A percentile compares a stretch with the other conserved stretches of the same genome.
Conservation (phyloP, 2,113 vertebrate species). For the Petroica traversi region DNA sequence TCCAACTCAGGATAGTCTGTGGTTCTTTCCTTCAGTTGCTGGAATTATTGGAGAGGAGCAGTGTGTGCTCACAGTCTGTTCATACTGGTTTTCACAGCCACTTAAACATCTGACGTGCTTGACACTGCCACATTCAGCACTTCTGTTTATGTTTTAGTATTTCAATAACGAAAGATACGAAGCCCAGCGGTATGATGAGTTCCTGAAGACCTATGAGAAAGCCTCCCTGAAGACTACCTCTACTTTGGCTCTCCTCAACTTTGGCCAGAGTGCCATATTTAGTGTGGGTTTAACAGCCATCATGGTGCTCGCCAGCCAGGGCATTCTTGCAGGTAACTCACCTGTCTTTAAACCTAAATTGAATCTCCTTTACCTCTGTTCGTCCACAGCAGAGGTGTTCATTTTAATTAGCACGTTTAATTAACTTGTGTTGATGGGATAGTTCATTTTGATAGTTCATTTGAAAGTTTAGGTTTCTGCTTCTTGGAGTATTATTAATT, state of each 20-base stretch:
- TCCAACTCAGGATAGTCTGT: background rate
- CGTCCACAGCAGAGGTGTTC: background rate
- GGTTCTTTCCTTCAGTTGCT: background rate
- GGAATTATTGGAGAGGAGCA: background rate
- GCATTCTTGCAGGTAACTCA: constrained; percentile 90
- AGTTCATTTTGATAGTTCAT: background rate
- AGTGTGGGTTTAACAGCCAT: constrained; percentile 89
- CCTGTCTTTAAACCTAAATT: background rate
- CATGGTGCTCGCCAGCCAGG: constrained; percentile 94
- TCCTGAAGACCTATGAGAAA: constrained; percentile 89
- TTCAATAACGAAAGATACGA: constrained; percentile 99
- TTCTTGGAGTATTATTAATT: background rate
- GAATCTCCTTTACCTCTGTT: background rate
- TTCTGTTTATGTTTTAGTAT: constrained; percentile 78
- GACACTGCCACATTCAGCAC: background rate
- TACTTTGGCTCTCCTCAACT: constrained; percentile 94
- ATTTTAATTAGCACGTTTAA: background rate
- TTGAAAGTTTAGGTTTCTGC: background rate
- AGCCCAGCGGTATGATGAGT: constrained; percentile 90
- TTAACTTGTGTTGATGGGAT: background rate
- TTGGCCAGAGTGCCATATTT: constrained; percentile 94
- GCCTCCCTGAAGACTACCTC: constrained; percentile 94
- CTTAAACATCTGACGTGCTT: background rate
- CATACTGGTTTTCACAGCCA: background rate
- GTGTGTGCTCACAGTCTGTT: background rate